Evolutionary conservation across 2,888 invertebrate species (phyloP).

Genomic region (Habrosyne pyritoides): DNA sequence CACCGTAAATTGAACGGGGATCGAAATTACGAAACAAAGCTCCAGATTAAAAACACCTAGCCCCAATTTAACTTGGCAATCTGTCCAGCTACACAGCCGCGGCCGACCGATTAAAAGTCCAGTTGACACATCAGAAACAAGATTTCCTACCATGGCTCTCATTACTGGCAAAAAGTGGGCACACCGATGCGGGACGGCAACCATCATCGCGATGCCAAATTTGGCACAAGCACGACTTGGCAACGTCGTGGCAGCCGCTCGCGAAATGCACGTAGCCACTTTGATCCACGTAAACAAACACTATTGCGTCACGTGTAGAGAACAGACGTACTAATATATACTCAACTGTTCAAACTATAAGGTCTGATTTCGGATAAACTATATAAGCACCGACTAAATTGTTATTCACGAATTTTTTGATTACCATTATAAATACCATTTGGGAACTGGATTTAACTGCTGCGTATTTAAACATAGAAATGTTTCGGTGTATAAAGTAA

Average conservation of each 20-base stretch:
- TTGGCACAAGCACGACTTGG: slow-evolving; percentile 75
- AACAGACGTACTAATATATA: slow-evolving; percentile 45
- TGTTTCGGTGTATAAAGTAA: slow-evolving; percentile 13
- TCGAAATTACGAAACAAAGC: slow-evolving; percentile 22
- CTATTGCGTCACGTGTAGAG: slow-evolving; percentile 65
- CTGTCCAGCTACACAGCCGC: slow-evolving; percentile 8
- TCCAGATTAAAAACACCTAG: slow-evolving; percentile 14
- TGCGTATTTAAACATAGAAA: slow-evolving; percentile 27
- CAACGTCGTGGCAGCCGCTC: slow-evolving; percentile 59
- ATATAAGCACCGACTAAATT: slow-evolving; percentile 45
- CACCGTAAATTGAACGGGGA: neutral
- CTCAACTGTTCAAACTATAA: slow-evolving; percentile 39
- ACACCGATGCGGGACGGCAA: slow-evolving; percentile 45
- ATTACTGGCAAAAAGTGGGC: slow-evolving; percentile 54
- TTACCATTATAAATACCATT: slow-evolving; percentile 42
- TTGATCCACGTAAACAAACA: slow-evolving; percentile 72
- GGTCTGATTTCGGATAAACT: slow-evolving; percentile 34
- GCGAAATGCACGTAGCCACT: slow-evolving; percentile 60
- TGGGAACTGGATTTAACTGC: slow-evolving; percentile 38
- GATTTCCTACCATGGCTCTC: slow-evolving; percentile 40
- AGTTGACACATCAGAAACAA: slow-evolving; percentile 46
- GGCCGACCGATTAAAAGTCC: slow-evolving; percentile 20
- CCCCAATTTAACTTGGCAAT: slow-evolving; percentile 22
- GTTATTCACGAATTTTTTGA: slow-evolving; percentile 60
- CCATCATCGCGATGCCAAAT: slow-evolving; percentile 65